These are phyloP conservation scores for Penaeus chinensis DNA, from an alignment of 1,140 invertebrate genomes.

Conservation along the genomic window DNA sequence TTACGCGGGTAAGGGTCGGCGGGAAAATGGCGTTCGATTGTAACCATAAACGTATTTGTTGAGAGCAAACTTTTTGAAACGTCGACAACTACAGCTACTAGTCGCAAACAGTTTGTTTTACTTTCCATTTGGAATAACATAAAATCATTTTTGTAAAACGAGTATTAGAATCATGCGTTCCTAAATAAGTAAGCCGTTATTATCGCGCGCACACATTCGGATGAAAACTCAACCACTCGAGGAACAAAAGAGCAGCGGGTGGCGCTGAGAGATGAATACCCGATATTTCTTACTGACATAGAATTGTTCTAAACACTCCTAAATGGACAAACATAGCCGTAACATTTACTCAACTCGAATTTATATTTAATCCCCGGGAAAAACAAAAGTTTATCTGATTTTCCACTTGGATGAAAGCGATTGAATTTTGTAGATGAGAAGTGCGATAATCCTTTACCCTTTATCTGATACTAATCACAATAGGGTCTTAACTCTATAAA, in stretches of 20 bases:
- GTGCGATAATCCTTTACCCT: too few species aligned
- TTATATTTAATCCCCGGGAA: too few species aligned
- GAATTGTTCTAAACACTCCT: constrained; percentile 43
- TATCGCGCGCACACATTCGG: neutral
- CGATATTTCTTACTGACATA: constrained; percentile 45
- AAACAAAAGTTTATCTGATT: too few species aligned
- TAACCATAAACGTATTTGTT: constrained; percentile 13
- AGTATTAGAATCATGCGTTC: neutral
- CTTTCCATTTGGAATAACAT: constrained; percentile 10
- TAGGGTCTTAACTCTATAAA: too few species aligned
- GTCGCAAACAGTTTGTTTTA: constrained; percentile 21
- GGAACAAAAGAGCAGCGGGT: constrained; percentile 44
- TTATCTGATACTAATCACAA: too few species aligned
- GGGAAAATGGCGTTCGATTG: constrained; percentile 40
- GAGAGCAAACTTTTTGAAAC: constrained; percentile 6
- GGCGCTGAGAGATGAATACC: constrained; percentile 43
- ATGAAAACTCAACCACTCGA: constrained; percentile 8
- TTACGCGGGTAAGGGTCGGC: constrained; percentile 36
- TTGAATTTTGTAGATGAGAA: too few species aligned
- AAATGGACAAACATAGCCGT: constrained; percentile 26
- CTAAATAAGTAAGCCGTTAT: neutral
- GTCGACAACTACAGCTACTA: neutral
- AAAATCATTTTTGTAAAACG: neutral
- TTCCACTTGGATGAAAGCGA: too few species aligned
- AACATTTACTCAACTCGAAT: constrained; percentile 9